Percentiles rank a stretch among this genome's conserved stretches.
These are phyloP conservation scores for Halcyon smyrnensis DNA, from an alignment of 2,797 vertebrate genomes.

Conservation along the genomic window DNA sequence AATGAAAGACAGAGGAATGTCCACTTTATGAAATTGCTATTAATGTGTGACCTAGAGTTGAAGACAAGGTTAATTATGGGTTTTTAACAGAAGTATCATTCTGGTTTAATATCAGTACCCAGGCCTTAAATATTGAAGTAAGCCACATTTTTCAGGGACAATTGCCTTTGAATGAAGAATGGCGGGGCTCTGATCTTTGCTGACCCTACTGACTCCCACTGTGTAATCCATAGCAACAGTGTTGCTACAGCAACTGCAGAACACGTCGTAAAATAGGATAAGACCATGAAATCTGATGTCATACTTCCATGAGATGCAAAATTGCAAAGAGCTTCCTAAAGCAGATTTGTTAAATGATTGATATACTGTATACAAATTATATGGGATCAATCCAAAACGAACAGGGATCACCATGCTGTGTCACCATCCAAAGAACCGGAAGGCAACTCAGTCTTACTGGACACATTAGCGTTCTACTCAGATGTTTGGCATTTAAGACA, in stretches of 20 bases:
- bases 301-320: slow-evolving; percentile 77
- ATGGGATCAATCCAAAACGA: neutral
- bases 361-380: slow-evolving; percentile 51
- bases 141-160: slow-evolving; percentile 85
- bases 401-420: neutral
- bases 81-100: slow-evolving; percentile 84
- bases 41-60: slow-evolving; percentile 81
- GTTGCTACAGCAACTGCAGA: slow-evolving; percentile 87
- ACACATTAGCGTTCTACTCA: neutral
- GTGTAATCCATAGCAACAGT: slow-evolving; percentile 84
- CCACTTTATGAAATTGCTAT: slow-evolving; percentile 86
- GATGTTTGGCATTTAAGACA: neutral
- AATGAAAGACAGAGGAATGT: slow-evolving; percentile 84
- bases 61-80: slow-evolving; percentile 86
- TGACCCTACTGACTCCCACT: slow-evolving; percentile 80
- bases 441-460: neutral
- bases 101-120: slow-evolving; percentile 81
- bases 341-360: slow-evolving; percentile 61
- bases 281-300: slow-evolving; percentile 83
- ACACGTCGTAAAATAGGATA: slow-evolving; percentile 69
- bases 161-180: slow-evolving; percentile 92
- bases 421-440: neutral
- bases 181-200: slow-evolving; percentile 89
- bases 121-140: slow-evolving; percentile 85
- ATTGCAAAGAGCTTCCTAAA: slow-evolving; percentile 74